phyloP scores from a whole-genome alignment of 2,113 vertebrate genomes.

The Plecturocebus donacophilus region DNA sequence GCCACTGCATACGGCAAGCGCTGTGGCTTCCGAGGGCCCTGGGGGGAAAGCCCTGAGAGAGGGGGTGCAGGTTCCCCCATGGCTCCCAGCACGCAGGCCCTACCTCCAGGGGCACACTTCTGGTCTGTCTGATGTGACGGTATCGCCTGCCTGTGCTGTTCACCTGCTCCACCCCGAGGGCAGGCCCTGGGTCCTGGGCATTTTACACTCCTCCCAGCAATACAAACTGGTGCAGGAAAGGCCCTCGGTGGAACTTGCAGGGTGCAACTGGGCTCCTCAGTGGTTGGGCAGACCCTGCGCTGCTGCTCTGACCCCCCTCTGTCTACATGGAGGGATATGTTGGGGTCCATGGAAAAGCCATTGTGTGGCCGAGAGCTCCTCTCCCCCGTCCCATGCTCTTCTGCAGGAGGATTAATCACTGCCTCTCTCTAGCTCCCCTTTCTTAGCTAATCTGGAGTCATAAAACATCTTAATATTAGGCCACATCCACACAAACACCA shows the following conservation, averaged over 20 bases:
- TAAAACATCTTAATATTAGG: neutral
- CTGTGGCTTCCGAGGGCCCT: neutral
- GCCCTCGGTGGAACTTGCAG: neutral
- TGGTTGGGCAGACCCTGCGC: fast-evolving
- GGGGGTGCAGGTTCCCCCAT: no score
- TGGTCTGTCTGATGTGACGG: fast-evolving
- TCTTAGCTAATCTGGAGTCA: neutral
- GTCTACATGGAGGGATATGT: neutral
- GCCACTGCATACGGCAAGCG: neutral
- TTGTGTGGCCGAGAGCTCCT: neutral
- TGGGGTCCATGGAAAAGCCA: neutral
- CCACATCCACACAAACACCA: neutral
- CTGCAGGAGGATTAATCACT: neutral
- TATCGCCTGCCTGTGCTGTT: neutral
- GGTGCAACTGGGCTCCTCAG: neutral
- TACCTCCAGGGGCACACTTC: no score
- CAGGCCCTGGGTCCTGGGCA: neutral
- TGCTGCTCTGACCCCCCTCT: neutral
- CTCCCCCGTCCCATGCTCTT: no score
- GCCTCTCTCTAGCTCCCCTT: neutral
- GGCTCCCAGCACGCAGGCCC: fast-evolving
- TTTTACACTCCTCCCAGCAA: neutral
- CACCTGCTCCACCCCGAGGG: no score
- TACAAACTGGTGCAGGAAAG: fast-evolving
- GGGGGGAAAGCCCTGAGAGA: neutral